These are phyloP conservation scores for Acromyrmex heyeri DNA, from an alignment of 1,140 invertebrate species.

Conservation along the genomic window DNA sequence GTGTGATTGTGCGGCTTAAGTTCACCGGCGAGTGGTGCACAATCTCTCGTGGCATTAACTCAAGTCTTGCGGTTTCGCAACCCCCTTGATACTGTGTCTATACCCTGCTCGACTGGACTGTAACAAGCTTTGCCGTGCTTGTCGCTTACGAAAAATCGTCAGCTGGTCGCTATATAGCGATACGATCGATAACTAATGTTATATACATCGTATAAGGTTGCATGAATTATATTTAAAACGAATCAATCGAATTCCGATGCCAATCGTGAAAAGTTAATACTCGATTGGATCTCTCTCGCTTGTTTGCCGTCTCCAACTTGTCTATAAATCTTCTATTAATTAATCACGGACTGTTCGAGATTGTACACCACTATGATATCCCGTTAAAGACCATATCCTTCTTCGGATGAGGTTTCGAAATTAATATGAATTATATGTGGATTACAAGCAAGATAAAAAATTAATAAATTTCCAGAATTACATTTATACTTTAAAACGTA, in stretches of 20 bases:
- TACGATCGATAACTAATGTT: slow-evolving; percentile 5
- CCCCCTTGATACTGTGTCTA: too few species aligned
- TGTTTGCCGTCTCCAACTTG: background rate
- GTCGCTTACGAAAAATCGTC: slow-evolving; percentile 5
- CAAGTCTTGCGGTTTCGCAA: background rate
- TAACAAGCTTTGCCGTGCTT: too few species aligned
- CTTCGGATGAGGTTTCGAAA: background rate
- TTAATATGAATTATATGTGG: background rate
- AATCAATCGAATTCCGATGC: background rate
- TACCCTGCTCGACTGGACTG: too few species aligned
- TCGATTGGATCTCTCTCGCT: background rate
- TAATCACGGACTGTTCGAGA: background rate
- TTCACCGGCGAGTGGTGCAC: slow-evolving; percentile 17
- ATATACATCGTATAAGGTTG: background rate
- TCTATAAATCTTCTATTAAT: background rate
- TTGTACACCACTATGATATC: slow-evolving; percentile 17
- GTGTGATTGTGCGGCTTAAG: background rate
- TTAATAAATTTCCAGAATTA: background rate
- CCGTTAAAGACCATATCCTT: slow-evolving; percentile 38
- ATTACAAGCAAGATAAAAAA: background rate
- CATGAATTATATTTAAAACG: background rate
- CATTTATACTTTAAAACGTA: background rate
- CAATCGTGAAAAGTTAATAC: slow-evolving; percentile 19
- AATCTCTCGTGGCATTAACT: slow-evolving; percentile 20
- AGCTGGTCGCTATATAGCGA: background rate